phyloP scores from a whole-genome alignment of 2,888 invertebrate species.

The Melanotus villosus region DNA sequence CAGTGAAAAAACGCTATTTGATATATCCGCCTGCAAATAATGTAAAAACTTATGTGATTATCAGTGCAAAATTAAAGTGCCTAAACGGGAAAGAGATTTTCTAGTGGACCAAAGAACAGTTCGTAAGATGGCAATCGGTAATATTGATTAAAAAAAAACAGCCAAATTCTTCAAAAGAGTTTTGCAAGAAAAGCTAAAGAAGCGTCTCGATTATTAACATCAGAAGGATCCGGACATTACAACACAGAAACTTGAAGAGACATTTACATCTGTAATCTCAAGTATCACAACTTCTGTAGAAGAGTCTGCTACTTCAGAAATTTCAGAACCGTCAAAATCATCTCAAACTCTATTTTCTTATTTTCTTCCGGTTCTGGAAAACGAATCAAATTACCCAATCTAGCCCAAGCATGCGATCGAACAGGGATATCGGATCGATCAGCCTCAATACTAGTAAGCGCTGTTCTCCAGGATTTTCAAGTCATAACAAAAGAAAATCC shows the following conservation, averaged over 20 bases:
- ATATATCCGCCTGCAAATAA: neutral
- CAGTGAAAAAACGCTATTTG: neutral
- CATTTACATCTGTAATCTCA: neutral
- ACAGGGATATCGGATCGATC: constrained; percentile 33
- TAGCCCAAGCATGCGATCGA: constrained; percentile 29
- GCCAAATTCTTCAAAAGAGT: neutral
- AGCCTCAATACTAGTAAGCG: constrained; percentile 32
- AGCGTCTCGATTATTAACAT: no score
- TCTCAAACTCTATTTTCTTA: neutral
- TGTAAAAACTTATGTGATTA: neutral
- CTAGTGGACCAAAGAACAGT: neutral
- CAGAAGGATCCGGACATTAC: no score
- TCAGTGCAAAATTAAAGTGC: neutral
- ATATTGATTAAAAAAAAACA: neutral
- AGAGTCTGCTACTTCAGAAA: neutral
- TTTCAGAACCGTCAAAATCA: neutral
- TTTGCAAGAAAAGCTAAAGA: no score
- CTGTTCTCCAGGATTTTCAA: constrained; percentile 30
- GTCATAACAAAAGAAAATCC: constrained; percentile 13
- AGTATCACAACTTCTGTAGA: neutral
- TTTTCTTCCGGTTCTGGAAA: neutral
- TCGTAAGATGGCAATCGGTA: neutral
- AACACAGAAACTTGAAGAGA: no score
- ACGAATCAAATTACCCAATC: constrained; percentile 15
- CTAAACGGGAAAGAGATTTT: neutral